Evolutionary conservation across 2,797 vertebrate genomes (phyloP), one percentile per base, ranked within the genome.

Genomic region (Todus mexicanus): DNA sequence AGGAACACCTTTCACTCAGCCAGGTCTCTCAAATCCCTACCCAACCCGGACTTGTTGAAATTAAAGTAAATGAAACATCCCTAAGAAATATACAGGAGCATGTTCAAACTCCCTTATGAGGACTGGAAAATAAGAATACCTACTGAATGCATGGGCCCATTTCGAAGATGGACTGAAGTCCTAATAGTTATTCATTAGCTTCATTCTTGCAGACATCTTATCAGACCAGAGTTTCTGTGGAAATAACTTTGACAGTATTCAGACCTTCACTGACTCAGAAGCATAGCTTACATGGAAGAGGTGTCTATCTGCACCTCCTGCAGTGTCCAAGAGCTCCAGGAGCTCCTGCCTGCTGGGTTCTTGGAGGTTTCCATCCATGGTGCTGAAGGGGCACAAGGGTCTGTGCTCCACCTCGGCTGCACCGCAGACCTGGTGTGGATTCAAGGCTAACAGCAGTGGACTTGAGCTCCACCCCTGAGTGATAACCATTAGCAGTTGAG

Each of bases 61-160:
- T 84, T 29, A 70, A 94, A 92, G 27, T 73, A 90, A 84, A 70
- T 87, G 83, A 92, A 12, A 19, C 33, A 35, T 90, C 22, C 17
- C 31, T 43, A 33, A 48, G 50, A 53, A 83, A 63, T 82, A 40
- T n/a, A 16, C 4, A 35, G 64, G 18, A 63, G 4, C 7, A 0
- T 88, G 76, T 89, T 82, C 33, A 66, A 48, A 9, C 33, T 69
- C 37, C 29, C 7, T 27, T 45, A 12, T 1, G 33, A 66, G 37
- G 17, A 29, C 40, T 77, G 85, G 54, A 37, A 90, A 86, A 42
- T 29, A 45, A 31, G 25, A 84, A 51, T 43, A 9, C 15, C 72
- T 93, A 59, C 31, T 76, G 47, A 53, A 25, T 33, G n/a, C 19
- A 5, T 13, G n/a, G 35, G 12, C 13, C 15, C 21, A 1, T 53